Evolutionary conservation across 2,888 invertebrate genomes (phyloP), one percentile per base, ranked within the genome.

Genomic region (Cataglyphis rosenhaueri): DNA sequence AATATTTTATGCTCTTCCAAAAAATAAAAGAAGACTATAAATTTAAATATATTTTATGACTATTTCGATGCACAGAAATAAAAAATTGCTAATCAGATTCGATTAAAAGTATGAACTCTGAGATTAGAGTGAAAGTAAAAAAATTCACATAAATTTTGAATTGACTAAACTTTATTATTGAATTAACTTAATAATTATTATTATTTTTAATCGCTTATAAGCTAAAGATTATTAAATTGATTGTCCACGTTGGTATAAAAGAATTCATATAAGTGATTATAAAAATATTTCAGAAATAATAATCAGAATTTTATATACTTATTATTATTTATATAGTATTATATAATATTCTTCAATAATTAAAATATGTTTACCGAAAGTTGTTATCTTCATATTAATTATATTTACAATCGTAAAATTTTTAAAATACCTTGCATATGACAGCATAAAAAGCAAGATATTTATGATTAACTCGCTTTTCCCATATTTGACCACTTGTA

Each of bases 401-500:
- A 15, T 59, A 18, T 12, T n/a, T 32, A 8, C 15, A 32, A 3
- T 38, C 10, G 29, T 73, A 44, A 41, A 61, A 44, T 44, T 48
- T 74, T 3, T 10, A 35, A 15, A 44, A 29, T 10, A 15, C 18
- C 5, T 15, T 5, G 4, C 10, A 8, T 41, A 15, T 41, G 6
- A 64, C 32, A 15, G 32, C 32, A 29, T 41, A 35, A 35, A 35
- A 35, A 73, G 35, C 29, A 41, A 73, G 41, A 29, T 35, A 61
- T 5, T 5, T 48, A 48, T 15, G 32, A 74, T 74, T 64, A 64
- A 44, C 21, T 75, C 21, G 18, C 62, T 62, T 62, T 18, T 57
- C 41, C 41, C 61, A 62, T 9, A 18, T 64, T 64, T 18, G 64
- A 29, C 21, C 10, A 59, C 65, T 64, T 75, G 44, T 44, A 48